Base-by-base conservation (phyloP, 1,140 invertebrate genomes). In the Achatina immaculata region DNA sequence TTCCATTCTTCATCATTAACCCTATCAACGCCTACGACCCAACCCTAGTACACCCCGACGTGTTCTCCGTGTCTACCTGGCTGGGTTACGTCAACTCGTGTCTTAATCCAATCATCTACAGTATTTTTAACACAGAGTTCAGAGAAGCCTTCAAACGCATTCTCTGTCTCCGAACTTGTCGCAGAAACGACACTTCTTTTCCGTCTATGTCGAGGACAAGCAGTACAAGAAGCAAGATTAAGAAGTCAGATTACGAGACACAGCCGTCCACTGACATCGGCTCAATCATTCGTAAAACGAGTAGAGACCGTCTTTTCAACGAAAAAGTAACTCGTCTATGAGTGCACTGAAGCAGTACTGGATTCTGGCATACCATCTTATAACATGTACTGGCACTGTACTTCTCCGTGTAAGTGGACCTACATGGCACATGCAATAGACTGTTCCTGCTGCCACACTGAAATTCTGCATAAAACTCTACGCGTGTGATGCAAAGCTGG, bases 71-170 rank as follows among this genome's bases (percentile, higher is more conserved):
- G 38, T 96, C 99, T 55, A 99, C 97, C 51, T 99, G 98, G 98
- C 94, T 99, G 4, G 98, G 98, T 69, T 99, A 99, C 96, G 96
- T 99, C 87, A 99, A 99, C 92, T 99, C 97, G 9, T 94, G 94
- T 76, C 89, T 95, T 28, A 95, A 95, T 89, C 94, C 94, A 3
- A 93, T 95, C 79, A 94, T 95, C 80, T 95, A 95, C 88, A 90
- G 88, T 48, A 90, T 91, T 45, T 91, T 91, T 77, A 89, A 90
- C 84, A 84, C 84, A 42, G 90, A 91, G 80, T 90, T 90, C 82
- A 78, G 90, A 16, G 83, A 87, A 45, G 88, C 90, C 42, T 90
- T 90, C 71, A 96, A 96, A 91, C 94, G 94, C 85, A 97, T 98
- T 85, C 95, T 98, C 86, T 97, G 96, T 91, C 58, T 62, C 31